These are phyloP conservation scores for Tetragonisca angustula DNA, from an alignment of 2,888 invertebrate genomes.

Conservation along the genomic window DNA sequence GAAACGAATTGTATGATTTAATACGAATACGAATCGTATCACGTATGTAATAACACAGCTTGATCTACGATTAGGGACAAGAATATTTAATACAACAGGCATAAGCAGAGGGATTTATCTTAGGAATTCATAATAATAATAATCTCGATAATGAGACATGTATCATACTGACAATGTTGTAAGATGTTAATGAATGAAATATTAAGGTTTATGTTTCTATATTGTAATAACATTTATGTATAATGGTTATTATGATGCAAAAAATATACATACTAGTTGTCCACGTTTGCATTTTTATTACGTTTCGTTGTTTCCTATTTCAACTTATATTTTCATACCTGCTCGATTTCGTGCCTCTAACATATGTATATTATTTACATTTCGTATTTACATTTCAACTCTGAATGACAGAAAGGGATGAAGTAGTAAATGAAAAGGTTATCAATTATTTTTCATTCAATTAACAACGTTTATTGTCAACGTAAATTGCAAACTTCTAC, in stretches of 20 bases:
- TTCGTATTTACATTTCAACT: not conserved
- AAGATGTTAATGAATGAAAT: constrained; percentile 77
- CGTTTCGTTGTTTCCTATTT: not conserved
- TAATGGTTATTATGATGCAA: constrained; percentile 78
- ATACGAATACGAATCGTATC: not conserved
- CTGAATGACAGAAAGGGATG: too few relatives aligned
- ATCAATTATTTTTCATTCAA: constrained; percentile 14
- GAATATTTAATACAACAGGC: constrained; percentile 29
- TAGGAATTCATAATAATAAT: constrained; percentile 60
- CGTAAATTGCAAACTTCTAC: constrained; percentile 79
- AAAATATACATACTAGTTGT: constrained; percentile 79
- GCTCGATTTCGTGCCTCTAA: not conserved
- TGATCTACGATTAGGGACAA: not conserved
- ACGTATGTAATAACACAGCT: constrained; percentile 3
- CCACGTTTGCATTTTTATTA: constrained; percentile 55
- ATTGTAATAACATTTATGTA: constrained; percentile 82
- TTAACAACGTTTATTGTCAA: constrained; percentile 65
- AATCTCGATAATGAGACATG: constrained; percentile 58
- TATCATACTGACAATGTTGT: constrained; percentile 70
- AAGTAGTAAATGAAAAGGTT: not conserved
- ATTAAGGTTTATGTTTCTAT: constrained; percentile 81
- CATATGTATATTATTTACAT: not conserved
- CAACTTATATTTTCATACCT: not conserved
- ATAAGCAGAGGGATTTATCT: constrained; percentile 43
- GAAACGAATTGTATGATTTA: constrained; percentile 9